Evolutionary conservation across 2,888 invertebrate species (phyloP).

Genomic region (Andrena flavipes): DNA sequence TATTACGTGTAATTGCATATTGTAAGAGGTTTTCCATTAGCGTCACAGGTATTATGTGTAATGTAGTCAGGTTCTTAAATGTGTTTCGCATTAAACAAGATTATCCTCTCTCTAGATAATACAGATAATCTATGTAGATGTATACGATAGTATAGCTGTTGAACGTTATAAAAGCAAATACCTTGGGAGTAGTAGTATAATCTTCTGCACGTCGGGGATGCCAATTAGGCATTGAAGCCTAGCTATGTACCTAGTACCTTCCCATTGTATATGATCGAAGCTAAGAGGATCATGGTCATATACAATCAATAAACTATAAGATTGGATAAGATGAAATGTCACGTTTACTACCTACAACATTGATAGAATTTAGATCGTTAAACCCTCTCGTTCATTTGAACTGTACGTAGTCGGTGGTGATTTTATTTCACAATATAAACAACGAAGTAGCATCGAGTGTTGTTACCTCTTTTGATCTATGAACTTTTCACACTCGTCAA

Average conservation of each 20-base stretch:
- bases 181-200: constrained; percentile 32
- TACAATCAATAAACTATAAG: constrained; percentile 73
- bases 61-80: too few relatives aligned
- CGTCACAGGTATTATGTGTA: too few relatives aligned
- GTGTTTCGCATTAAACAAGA: too few relatives aligned
- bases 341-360: constrained; percentile 5
- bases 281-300: constrained; percentile 76
- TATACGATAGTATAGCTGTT: background rate
- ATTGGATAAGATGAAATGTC: constrained; percentile 54
- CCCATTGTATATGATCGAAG: constrained; percentile 48
- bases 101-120: too few relatives aligned
- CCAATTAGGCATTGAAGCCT: constrained; percentile 46
- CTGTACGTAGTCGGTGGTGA: too few relatives aligned
- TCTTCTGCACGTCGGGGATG: constrained; percentile 57
- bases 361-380: too few relatives aligned
- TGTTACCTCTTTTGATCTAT: background rate
- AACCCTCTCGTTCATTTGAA: too few relatives aligned
- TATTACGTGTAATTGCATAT: too few relatives aligned
- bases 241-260: constrained; percentile 20
- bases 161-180: constrained; percentile 23
- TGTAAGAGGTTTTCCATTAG: too few relatives aligned
- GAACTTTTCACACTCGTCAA: background rate
- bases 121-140: background rate
- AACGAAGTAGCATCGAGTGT: background rate
- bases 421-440: too few relatives aligned